Evolutionary conservation across 2,113 vertebrate species (phyloP), one percentile per base, ranked within the genome.

Genomic region (Ascaphus truei): DNA sequence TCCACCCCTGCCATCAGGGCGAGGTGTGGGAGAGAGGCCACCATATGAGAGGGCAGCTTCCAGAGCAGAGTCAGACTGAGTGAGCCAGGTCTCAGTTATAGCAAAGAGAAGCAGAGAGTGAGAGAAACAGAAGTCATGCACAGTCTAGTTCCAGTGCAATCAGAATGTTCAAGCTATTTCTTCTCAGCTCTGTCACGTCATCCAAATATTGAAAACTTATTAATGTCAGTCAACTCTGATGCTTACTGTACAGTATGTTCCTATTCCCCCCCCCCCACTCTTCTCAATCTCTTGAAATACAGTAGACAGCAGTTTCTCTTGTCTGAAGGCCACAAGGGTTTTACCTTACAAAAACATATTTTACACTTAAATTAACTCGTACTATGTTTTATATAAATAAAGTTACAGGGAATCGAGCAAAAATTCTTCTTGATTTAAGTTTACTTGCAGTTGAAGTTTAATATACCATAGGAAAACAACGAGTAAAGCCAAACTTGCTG

Each of bases 291-390:
- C 37, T 36, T 34, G 47, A 37, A 36, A 50, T 34, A 47, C 29
- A 12, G n/a, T 31, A 45, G 39, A 26, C 25, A 48, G 31, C 61
- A 51, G 25, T 36, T 65, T 39, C 62, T 29, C 50, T 39, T 65
- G 34, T 52, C 47, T 52, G 50, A 15, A 15, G 50, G 3, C 10
- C 50, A 1, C 11, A 16, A 25, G 48, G 62, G 62, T 27, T 55
- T 65, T 55, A 23, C 29, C 23, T 8, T n/a, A 13, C 16, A 26
- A 41, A 41, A 53, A 55, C 62, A 65, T 15, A 65, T 55, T 53
- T 55, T 55, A 65, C 62, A 65, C 50, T 6, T 65, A 41, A 53
- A 51, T 65, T 48, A 53, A 41, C 62, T 65, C 50, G 12, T 53
- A 37, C 7, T 12, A 65, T 51, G 31, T 27, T 53, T 41, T 65